Evolutionary conservation across 2,888 invertebrate genomes (phyloP), one percentile per base, ranked within the genome.

Genomic region (Sycophila texana): DNA sequence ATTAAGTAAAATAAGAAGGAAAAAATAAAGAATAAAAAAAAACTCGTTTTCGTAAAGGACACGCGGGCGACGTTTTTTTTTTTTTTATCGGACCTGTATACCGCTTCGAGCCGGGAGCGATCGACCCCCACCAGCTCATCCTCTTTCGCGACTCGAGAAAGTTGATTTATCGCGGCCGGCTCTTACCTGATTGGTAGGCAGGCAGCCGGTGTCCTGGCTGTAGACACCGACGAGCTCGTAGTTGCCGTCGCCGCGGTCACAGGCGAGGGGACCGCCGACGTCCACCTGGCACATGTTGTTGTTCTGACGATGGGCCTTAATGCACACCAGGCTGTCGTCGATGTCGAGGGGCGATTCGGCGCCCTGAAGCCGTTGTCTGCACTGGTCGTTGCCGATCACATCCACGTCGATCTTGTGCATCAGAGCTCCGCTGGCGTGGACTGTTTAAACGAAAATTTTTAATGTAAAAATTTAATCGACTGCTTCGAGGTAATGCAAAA

Each of bases 261-360:
- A 97, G 7, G 96, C 96, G 67, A 97, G 91, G 0, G 96, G 96
- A 83, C 96, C 95, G 67, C 97, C 97, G 73, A 94, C 92, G 87
- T 96, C 96, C 10, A 95, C 95, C 91, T 94, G 94, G 92, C 97
- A 97, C 77, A 96, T 93, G 85, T 96, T 95, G 83, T 94, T 93
- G 53, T 92, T 90, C 22, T 94, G 92, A 88, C 93, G 91, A 66
- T 91, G 91, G 0, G 94, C 92, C 77, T 92, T 91, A 60, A 94
- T 95, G 85, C 97, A 97, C 0, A 95, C 92, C 86, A 95, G 93
- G 82, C 94, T 93, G 39, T 94, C 93, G 81, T 94, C 92, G 70
- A 93, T 91, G 39, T 93, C 89, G 0, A 94, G 91, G 58, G 93
- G 90, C 78, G 92, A 92, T 90, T 94, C 92, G 87, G 94, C 92